Percentiles rank a stretch among this genome's conserved stretches.
phyloP scores from a whole-genome alignment of 2,797 vertebrate species.

The Mormyrus hasselquistii region DNA sequence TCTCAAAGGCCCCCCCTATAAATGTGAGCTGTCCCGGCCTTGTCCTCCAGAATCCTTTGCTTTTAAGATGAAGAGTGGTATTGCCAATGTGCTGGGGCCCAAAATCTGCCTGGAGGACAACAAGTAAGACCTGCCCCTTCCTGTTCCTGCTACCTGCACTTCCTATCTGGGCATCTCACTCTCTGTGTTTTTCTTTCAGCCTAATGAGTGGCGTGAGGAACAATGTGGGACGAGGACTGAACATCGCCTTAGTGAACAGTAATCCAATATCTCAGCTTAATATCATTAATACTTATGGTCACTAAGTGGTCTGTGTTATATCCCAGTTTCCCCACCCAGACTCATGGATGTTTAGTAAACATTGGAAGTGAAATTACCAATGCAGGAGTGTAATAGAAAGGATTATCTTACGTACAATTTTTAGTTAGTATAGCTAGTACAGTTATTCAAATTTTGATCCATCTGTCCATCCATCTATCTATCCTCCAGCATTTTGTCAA shows the following conservation, averaged over 20 bases:
- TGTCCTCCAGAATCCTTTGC: constrained; percentile 82
- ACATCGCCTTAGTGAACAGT: constrained; percentile 85
- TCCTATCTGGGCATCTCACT: not conserved
- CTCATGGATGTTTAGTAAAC: not conserved
- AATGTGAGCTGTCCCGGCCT: constrained; percentile 66
- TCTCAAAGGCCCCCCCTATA: not conserved
- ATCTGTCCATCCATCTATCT: not conserved
- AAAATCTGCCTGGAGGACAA: constrained; percentile 90
- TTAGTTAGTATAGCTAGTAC: not conserved
- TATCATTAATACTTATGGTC: not conserved
- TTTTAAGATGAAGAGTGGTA: constrained; percentile 93
- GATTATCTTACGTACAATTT: not conserved
- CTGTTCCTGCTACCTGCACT: not conserved
- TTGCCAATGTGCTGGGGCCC: constrained; percentile 91
- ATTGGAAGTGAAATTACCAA: not conserved
- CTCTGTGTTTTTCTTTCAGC: constrained; percentile 48
- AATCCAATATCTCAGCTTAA: constrained; percentile 34
- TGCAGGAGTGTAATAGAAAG: not conserved
- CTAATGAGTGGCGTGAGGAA: constrained; percentile 95
- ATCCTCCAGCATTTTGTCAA: not conserved
- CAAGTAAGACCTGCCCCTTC: constrained; percentile 62
- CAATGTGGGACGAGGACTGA: constrained; percentile 92
- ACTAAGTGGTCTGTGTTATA: not conserved
- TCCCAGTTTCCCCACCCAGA: not conserved
- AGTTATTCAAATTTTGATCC: not conserved